Evolutionary conservation across 2,113 vertebrate species (phyloP).

Genomic region (Calyptommatus sinebrachiatus): DNA sequence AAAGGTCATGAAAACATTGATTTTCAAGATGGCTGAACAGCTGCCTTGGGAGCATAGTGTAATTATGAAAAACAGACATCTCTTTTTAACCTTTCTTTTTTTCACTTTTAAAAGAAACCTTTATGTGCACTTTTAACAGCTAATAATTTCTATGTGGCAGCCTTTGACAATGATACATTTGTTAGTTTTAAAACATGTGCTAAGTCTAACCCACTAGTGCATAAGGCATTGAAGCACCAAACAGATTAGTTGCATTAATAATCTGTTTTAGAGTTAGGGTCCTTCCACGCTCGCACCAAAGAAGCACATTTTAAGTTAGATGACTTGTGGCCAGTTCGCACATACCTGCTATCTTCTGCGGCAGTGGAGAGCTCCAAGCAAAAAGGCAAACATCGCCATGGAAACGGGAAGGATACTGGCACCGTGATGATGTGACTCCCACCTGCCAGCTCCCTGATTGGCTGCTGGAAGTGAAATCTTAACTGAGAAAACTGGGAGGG

Average conservation of each 20-base stretch:
- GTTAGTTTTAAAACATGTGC: not conserved
- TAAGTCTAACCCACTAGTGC: not conserved
- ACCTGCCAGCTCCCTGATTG: too few relatives aligned
- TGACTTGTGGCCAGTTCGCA: too few relatives aligned
- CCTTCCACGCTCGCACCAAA: too few relatives aligned
- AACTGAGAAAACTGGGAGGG: too few relatives aligned
- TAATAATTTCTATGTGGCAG: constrained; percentile 55
- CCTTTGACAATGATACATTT: not conserved
- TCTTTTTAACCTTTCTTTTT: constrained; percentile 47
- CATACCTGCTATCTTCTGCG: too few relatives aligned
- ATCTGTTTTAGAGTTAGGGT: not conserved
- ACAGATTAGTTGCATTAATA: not conserved
- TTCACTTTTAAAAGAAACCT: constrained; percentile 52
- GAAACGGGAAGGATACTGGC: too few relatives aligned
- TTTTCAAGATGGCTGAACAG: constrained; percentile 78
- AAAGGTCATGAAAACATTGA: constrained; percentile 82
- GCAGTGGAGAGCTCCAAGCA: too few relatives aligned
- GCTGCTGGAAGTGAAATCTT: too few relatives aligned
- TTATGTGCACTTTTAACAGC: constrained; percentile 33
- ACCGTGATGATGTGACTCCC: too few relatives aligned
- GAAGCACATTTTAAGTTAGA: too few relatives aligned
- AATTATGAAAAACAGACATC: constrained; percentile 76
- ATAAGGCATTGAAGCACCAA: not conserved
- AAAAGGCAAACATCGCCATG: too few relatives aligned
- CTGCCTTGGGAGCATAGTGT: constrained; percentile 69